A percentile compares a stretch with the other conserved stretches of the same genome.
phyloP scores from a whole-genome alignment of 2,888 invertebrate genomes.

The Agriopis leucophaearia region DNA sequence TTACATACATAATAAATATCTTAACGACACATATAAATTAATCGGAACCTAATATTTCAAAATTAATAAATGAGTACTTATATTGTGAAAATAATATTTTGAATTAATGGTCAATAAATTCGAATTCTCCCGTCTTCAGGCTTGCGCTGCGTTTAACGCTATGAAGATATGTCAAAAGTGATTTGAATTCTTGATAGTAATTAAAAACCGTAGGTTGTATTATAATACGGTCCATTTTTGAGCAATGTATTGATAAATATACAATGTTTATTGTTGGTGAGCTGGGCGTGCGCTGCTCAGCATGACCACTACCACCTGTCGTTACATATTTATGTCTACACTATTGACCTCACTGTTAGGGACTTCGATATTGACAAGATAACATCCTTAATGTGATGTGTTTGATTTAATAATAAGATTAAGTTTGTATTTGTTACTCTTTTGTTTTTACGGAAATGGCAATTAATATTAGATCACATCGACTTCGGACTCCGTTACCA shows the following conservation, averaged over 20 bases:
- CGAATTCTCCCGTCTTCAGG: constrained; percentile 86
- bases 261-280: constrained; percentile 58
- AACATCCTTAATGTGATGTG: constrained; percentile 88
- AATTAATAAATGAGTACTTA: constrained; percentile 87
- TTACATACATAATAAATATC: constrained; percentile 87
- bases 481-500: neutral
- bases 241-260: constrained; percentile 56
- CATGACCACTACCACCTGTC: constrained; percentile 86
- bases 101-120: constrained; percentile 87
- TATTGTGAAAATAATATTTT: constrained; percentile 87
- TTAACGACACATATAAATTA: constrained; percentile 87
- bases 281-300: constrained; percentile 83
- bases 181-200: constrained; percentile 49
- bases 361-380: constrained; percentile 87
- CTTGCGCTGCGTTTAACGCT: constrained; percentile 77
- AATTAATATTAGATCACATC: constrained; percentile 64
- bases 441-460: constrained; percentile 68
- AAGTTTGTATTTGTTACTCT: constrained; percentile 75
- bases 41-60: constrained; percentile 87
- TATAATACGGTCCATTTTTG: constrained; percentile 73
- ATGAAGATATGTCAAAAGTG: constrained; percentile 55
- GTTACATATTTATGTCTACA: constrained; percentile 87
- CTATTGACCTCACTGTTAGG: constrained; percentile 86
- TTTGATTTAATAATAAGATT: constrained; percentile 87
- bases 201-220: constrained; percentile 60